These are phyloP conservation scores for Patella caerulea DNA, from an alignment of 2,888 invertebrate genomes.

Conservation along the genomic window DNA sequence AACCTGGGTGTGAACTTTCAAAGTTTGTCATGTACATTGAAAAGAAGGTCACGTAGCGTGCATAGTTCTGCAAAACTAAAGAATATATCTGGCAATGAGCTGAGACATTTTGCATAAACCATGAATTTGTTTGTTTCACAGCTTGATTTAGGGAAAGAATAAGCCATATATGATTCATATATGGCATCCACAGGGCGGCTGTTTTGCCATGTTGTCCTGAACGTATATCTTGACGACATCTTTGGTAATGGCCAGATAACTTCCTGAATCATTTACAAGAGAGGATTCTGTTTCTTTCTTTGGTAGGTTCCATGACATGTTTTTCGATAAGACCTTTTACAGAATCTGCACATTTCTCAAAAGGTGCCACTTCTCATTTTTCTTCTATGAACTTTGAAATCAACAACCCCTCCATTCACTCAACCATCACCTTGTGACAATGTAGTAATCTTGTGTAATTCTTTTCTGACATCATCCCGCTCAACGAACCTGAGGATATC, in stretches of 20 bases:
- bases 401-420: constrained; percentile 37
- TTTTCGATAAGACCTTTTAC: neutral
- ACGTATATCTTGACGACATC: constrained; percentile 17
- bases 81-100: constrained; percentile 23
- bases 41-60: constrained; percentile 31
- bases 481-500: too few relatives aligned
- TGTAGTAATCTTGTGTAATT: constrained; percentile 21
- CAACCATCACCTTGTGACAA: constrained; percentile 39
- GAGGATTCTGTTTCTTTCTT: neutral
- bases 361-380: neutral
- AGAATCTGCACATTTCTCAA: neutral
- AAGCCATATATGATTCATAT: neutral
- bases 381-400: constrained; percentile 16
- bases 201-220: constrained; percentile 25
- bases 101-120: constrained; percentile 23
- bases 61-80: constrained; percentile 37
- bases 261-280: constrained; percentile 17
- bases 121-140: constrained; percentile 26
- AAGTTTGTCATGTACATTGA: constrained; percentile 30
- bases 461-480: too few relatives aligned
- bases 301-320: neutral
- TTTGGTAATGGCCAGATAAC: constrained; percentile 12
- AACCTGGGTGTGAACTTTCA: constrained; percentile 25
- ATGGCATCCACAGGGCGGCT: constrained; percentile 28
- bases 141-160: constrained; percentile 22